Base-by-base conservation (phyloP, 2,888 invertebrate species). In the Hydriomena furcata region DNA sequence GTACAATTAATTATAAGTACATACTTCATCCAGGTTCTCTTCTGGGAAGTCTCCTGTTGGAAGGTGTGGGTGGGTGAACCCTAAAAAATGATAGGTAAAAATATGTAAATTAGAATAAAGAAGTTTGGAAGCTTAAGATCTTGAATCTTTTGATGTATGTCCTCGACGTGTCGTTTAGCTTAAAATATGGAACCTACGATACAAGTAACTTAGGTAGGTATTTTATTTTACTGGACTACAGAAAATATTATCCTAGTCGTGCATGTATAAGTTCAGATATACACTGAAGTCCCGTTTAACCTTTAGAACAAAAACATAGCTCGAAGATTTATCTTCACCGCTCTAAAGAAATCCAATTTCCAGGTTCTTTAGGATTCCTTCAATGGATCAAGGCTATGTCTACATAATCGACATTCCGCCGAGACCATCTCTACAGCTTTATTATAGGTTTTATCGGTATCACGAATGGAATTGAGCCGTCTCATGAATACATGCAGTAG, bases 321-420 rank as follows among this genome's bases (percentile, higher is more conserved):
- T 13, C 24, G 12, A 32, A 31, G 12, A 41, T 31, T 23, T 21
- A 31, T 41, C 35, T 36, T 2, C n/a, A 21, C 13, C 7, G n/a
- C 25, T 38, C 17, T 34, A 28, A 35, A 27, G 38, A 7, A 35
- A 47, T 23, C 40, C 48, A 48, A 35, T 48, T 48, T 42, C 5
- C 27, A 11, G 21, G 25, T 41, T 32, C 40, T 52, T 42, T 28
- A 32, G 23, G 20, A 21, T 28, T 35, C 25, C 10, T 35, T 25
- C 37, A 46, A 44, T 28, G 17, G 46, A 47, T 47, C 44, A 43
- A 50, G 50, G 43, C 28, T 40, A 28, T 32, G 34, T 45, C 52
- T 51, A 42, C 35, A 41, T 47, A 53, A 57, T 42, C 50, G 32
- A 42, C 30, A 25, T 45, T 47, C 53, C 50, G 23, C 30, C 30